phyloP scores from a whole-genome alignment of 2,113 vertebrate species.

The Hyperopisus bebe region DNA sequence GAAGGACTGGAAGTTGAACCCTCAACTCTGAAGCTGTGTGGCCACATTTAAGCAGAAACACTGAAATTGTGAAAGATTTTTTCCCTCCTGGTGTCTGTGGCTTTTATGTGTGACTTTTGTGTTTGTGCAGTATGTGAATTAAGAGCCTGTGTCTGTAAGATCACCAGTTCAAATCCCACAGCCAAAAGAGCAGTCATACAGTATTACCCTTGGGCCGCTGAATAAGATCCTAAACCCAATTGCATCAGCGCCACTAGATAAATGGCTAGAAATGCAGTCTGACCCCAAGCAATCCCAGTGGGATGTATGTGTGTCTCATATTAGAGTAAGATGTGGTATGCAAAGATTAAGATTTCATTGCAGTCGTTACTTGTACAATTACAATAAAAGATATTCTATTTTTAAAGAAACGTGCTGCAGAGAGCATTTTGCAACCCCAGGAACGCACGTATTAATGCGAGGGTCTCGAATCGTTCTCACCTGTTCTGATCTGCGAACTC shows the following conservation, averaged over 20 bases:
- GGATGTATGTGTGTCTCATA: neutral
- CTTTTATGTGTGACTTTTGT: neutral
- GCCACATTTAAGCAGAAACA: neutral
- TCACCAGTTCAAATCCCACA: neutral
- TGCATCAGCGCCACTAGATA: neutral
- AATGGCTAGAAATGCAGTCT: neutral
- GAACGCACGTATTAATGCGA: neutral
- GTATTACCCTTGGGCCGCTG: neutral
- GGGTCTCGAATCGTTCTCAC: neutral
- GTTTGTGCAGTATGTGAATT: neutral
- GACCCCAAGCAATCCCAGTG: neutral
- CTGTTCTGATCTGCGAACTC: neutral
- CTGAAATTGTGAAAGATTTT: neutral
- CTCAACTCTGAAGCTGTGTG: neutral
- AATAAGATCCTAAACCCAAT: neutral
- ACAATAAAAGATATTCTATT: neutral
- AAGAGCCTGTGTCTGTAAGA: neutral
- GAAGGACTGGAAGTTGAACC: neutral
- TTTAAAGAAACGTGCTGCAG: neutral
- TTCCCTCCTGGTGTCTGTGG: neutral
- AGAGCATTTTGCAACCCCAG: neutral
- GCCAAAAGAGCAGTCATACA: neutral
- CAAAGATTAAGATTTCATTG: neutral
- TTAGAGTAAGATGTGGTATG: neutral
- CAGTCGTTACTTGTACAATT: neutral